phyloP scores from a whole-genome alignment of 2,113 vertebrate genomes.

The Eolophus roseicapilla region DNA sequence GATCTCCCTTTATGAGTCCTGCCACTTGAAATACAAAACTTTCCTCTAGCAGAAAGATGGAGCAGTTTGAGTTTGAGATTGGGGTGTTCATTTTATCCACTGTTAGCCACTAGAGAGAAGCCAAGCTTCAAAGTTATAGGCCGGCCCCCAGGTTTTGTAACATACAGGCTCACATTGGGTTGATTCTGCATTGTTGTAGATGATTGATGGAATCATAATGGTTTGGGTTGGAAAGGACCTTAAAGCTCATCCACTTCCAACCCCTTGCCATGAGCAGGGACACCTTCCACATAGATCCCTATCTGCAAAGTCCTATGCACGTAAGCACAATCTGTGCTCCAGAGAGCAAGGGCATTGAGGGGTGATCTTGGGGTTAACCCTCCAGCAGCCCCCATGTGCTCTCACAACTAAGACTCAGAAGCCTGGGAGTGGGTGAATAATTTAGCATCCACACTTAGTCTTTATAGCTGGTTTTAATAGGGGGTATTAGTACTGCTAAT shows the following conservation, averaged over 20 bases:
- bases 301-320: neutral
- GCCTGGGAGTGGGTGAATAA: constrained; percentile 71
- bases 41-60: neutral
- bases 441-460: constrained; percentile 55
- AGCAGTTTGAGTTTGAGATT: neutral
- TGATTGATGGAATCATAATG: neutral
- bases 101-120: neutral
- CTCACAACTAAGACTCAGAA: constrained; percentile 45
- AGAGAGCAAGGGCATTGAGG: neutral
- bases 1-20: neutral
- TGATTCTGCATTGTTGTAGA: neutral
- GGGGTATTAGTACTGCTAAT: constrained; percentile 72
- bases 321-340: neutral
- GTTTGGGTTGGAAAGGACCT: neutral
- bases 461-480: constrained; percentile 73
- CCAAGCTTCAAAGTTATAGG: neutral
- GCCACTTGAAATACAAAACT: neutral
- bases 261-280: neutral
- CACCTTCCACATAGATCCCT: neutral
- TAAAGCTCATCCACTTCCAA: neutral
- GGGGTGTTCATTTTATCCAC: neutral
- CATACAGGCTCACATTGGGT: neutral
- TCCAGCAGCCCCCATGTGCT: neutral
- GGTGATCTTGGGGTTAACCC: neutral
- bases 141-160: neutral